Evolutionary conservation across 2,888 invertebrate species (phyloP), one percentile per base, ranked within the genome.

Genomic region (Oxyscelio sp.): DNA sequence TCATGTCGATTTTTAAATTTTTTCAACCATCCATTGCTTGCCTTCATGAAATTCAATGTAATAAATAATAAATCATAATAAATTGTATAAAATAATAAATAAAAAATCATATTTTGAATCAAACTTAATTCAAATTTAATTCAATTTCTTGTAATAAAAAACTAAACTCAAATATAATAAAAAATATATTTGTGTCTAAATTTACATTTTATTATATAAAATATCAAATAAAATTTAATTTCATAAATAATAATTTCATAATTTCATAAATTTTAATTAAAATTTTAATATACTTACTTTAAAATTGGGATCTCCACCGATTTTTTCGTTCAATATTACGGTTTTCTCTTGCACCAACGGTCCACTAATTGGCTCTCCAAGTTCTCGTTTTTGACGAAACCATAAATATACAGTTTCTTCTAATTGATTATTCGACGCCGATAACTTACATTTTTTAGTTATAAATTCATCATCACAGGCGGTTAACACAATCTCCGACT

Each of bases 301-400:
- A 61, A 61, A 61, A 59, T 59, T 15, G 22, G 22, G 43, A 61
- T 40, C 17, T 4, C 11, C 43, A 27, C 24, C 24, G 11, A 15
- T 11, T 45, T 34, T 45, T 24, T 19, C 45, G 45, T 63, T 31
- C 2, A 63, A 27, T 11, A 34, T 48, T 45, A 4, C 5, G 8
- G 59, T 43, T 24, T 61, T 61, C n/a, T 61, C 59, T 24, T 43
- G 13, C 43, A 61, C 19, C 24, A 61, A 43, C 21, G 59, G 59
- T 40, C 59, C 59, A 43, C 40, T 61, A 15, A 61, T 40, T n/a
- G 59, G 63, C 48, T 63, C 63, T 13, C 48, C 48, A 2, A 27
- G 21, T 27, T 24, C 27, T 31, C 48, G 15, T 63, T 45, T 63
- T 17, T 63, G 27, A 3, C 9, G 8, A 63, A 63, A 63, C 63